A percentile compares a stretch with the other conserved stretches of the same genome.
Conservation (phyloP, 2,888 invertebrate genomes). For the Branchinecta sandiegonensis region DNA sequence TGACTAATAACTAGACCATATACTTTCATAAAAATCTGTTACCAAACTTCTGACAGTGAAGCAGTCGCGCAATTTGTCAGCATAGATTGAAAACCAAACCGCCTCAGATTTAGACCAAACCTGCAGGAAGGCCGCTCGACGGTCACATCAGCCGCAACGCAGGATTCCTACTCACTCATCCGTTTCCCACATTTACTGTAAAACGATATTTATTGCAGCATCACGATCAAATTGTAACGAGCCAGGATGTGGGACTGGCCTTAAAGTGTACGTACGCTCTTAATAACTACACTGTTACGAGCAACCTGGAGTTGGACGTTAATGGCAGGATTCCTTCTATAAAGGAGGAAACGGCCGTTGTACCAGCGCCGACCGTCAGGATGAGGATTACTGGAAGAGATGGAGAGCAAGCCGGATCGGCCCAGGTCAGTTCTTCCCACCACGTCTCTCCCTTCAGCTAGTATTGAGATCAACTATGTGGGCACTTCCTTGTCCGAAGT, state of each 20-base stretch:
- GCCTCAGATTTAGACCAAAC: too few species aligned
- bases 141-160: too few species aligned
- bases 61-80: too few species aligned
- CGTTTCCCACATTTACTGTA: too few species aligned
- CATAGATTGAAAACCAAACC: too few species aligned
- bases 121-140: too few species aligned
- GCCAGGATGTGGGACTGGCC: slow-evolving; percentile 37
- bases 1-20: too few species aligned
- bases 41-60: too few species aligned
- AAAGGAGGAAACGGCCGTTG: slow-evolving; percentile 35
- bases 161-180: too few species aligned
- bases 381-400: slow-evolving; percentile 37
- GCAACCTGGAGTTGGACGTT: slow-evolving; percentile 33
- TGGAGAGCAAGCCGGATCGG: slow-evolving; percentile 36
- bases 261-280: slow-evolving; percentile 38
- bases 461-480: too few species aligned
- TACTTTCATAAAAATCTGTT: too few species aligned
- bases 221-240: slow-evolving; percentile 37
- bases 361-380: slow-evolving; percentile 37
- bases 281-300: slow-evolving; percentile 36
- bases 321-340: slow-evolving; percentile 31
- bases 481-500: too few species aligned
- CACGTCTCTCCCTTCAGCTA: not conserved
- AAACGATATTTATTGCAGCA: slow-evolving; percentile 30
- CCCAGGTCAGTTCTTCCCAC: slow-evolving; percentile 31